A percentile compares a stretch with the other conserved stretches of the same genome.
phyloP scores from a whole-genome alignment of 2,797 vertebrate species.

The Psittacula echo region DNA sequence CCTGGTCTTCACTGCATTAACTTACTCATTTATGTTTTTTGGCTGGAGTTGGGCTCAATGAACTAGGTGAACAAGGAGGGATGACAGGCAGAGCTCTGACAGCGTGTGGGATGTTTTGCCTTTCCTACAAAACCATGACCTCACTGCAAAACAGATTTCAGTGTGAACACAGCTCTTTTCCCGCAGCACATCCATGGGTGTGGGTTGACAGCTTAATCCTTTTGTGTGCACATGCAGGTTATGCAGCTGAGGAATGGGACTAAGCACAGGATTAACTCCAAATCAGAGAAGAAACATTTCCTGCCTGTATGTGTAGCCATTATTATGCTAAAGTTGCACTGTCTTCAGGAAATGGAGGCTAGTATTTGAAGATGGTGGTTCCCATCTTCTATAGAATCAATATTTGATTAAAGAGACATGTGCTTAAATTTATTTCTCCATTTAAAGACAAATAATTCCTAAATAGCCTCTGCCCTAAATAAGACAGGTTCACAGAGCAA shows the following conservation, averaged over 20 bases:
- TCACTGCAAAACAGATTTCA: background rate
- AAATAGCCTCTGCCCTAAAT: background rate
- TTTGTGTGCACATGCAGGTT: background rate
- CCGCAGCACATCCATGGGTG: background rate
- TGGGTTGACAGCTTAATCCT: background rate
- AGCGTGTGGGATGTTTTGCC: background rate
- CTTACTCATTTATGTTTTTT: background rate
- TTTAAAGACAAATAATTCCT: background rate
- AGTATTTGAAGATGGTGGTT: background rate
- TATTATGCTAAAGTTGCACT: background rate
- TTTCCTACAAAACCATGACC: background rate
- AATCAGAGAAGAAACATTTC: background rate
- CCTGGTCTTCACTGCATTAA: background rate
- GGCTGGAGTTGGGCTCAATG: background rate
- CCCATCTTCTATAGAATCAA: background rate
- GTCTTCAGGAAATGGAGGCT: background rate
- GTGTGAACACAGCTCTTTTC: background rate
- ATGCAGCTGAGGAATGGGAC: background rate
- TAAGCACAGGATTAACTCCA: background rate
- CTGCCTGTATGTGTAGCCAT: background rate
- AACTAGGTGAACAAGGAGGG: background rate
- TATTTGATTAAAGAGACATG: background rate
- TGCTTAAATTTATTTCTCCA: background rate
- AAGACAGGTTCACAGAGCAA: background rate
- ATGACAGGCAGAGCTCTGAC: background rate